phyloP scores from a whole-genome alignment of 2,888 invertebrate species.

The Sminthurinus aureus region DNA sequence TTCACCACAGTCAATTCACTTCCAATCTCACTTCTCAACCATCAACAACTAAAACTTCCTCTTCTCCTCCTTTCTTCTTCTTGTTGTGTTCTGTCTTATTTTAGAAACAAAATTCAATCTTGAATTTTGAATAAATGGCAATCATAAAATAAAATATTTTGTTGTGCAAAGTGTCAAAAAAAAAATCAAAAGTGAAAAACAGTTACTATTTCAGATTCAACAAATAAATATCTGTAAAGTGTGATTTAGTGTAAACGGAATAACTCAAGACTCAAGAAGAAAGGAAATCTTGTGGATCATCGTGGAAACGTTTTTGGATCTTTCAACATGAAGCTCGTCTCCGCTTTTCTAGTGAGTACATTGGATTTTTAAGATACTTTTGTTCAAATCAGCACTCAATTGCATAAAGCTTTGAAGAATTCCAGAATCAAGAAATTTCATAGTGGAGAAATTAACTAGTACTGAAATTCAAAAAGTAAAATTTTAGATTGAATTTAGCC shows the following conservation, averaged over 20 bases:
- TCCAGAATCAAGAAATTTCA: no score
- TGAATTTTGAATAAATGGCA: not conserved
- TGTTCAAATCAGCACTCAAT: not conserved
- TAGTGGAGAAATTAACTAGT: no score
- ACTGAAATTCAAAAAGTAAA: no score
- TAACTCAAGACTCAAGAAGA: no score
- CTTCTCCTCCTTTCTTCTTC: not conserved
- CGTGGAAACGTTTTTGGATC: not conserved
- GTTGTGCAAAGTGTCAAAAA: not conserved
- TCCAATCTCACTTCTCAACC: conserved; percentile 11
- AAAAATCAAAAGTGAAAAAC: not conserved
- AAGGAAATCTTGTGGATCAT: not conserved
- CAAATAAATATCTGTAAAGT: not conserved
- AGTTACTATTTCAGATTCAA: no score
- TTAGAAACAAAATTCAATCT: not conserved
- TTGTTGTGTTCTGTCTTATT: no score
- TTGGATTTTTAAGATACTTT: not conserved
- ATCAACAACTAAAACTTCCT: conserved; percentile 1
- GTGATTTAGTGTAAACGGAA: not conserved
- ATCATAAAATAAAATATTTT: no score
- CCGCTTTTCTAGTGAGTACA: conserved; percentile 6
- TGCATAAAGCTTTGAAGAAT: no score
- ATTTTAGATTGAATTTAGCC: no score
- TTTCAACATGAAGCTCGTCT: conserved; percentile 4
- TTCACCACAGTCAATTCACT: conserved; percentile 7